Conservation (phyloP, 1,140 invertebrate genomes). For the Leptestheria dahalacensis region DNA sequence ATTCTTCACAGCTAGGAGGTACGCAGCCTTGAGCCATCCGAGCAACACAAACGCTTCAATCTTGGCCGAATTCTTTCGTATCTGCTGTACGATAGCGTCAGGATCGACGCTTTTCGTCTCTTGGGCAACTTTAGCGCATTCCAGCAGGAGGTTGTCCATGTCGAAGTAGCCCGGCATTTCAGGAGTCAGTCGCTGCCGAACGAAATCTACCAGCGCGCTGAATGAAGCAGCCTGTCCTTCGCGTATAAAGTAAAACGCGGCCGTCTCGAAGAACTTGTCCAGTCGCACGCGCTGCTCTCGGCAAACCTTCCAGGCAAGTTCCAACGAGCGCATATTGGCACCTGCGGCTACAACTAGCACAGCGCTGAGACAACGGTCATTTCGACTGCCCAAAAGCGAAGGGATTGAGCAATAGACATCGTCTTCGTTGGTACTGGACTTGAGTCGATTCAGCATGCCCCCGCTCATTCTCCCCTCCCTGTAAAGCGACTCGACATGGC, state of each 20-base stretch:
- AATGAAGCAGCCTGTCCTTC: neutral
- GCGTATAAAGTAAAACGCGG: neutral
- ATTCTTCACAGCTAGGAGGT: slow-evolving; percentile 8
- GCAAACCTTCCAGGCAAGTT: slow-evolving; percentile 5
- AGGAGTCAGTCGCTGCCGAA: neutral
- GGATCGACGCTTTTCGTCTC: slow-evolving; percentile 1
- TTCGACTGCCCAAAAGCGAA: neutral
- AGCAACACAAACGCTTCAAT: slow-evolving; percentile 3
- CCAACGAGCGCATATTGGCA: neutral
- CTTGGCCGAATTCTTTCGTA: neutral
- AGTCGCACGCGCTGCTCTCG: neutral
- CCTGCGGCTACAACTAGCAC: neutral
- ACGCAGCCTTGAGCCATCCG: slow-evolving; percentile 14
- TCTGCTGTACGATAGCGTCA: neutral
- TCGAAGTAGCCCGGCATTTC: slow-evolving; percentile 1
- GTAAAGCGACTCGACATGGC: neutral
- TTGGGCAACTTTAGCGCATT: neutral
- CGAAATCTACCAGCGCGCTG: neutral
- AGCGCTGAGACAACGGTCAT: neutral
- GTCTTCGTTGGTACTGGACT: neutral
- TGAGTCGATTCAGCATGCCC: neutral
- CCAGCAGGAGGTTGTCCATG: slow-evolving; percentile 2
- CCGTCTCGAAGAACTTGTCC: neutral
- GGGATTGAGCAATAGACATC: neutral
- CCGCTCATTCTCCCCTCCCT: slow-evolving; percentile 1